Percentiles rank a stretch among this genome's conserved stretches.
Evolutionary conservation across 2,888 invertebrate species (phyloP).

Genomic region (Penaeus monodon): DNA sequence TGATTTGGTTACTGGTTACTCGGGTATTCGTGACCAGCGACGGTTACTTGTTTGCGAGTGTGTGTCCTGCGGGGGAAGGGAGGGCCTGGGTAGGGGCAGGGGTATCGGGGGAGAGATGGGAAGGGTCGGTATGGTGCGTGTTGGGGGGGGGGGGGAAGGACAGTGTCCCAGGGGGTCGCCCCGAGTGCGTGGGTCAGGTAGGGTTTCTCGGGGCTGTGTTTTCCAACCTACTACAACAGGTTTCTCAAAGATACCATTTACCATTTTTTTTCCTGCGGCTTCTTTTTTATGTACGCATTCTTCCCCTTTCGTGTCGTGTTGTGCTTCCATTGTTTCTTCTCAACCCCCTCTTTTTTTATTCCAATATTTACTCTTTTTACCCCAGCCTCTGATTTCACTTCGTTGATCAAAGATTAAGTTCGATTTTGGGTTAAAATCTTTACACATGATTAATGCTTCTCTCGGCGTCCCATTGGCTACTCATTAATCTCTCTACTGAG

Average conservation of each 20-base stretch:
- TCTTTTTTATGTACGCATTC: no score
- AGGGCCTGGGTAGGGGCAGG: neutral
- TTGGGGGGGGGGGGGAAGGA: neutral
- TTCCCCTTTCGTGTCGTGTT: no score
- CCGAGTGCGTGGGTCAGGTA: neutral
- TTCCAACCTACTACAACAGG: neutral
- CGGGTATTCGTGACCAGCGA: neutral
- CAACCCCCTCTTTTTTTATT: no score
- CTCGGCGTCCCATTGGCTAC: no score
- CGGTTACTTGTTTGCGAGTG: neutral
- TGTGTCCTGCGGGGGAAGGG: neutral
- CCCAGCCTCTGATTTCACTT: no score
- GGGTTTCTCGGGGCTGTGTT: neutral
- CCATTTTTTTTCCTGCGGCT: neutral
- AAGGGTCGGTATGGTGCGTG: neutral
- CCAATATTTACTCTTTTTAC: no score
- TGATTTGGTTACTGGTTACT: no score
- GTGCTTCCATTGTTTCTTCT: no score
- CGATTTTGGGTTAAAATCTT: no score
- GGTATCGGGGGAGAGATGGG: neutral
- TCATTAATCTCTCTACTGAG: no score
- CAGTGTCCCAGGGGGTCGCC: conserved; percentile 2
- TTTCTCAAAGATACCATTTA: conserved; percentile 3
- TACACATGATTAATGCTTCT: no score
- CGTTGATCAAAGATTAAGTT: no score